phyloP scores from a whole-genome alignment of 2,113 vertebrate species.

The Tiliqua scincoides region DNA sequence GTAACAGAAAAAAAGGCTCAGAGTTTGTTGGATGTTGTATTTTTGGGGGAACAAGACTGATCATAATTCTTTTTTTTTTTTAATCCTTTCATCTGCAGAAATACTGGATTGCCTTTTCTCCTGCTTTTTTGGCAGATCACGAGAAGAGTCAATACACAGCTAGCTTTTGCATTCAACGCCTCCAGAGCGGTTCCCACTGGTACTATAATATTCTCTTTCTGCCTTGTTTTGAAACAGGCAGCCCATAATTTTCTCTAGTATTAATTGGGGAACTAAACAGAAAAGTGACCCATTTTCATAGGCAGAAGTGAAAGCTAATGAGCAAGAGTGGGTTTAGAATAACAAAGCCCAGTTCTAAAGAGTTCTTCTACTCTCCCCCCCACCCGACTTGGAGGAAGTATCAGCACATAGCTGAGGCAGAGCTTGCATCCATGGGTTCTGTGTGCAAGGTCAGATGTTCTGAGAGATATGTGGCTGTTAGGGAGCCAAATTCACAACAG shows the following conservation, averaged over 20 bases:
- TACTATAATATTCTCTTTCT: slow-evolving; percentile 12
- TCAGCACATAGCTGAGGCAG: neutral
- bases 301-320: neutral
- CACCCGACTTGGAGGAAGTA: neutral
- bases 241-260: neutral
- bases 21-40: neutral
- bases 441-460: neutral
- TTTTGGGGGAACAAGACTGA: neutral
- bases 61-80: neutral
- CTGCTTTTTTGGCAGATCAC: neutral
- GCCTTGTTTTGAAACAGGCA: slow-evolving; percentile 25
- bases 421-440: neutral
- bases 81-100: accelerated
- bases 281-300: neutral
- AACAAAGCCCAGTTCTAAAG: accelerated
- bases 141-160: slow-evolving; percentile 13
- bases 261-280: slow-evolving; percentile 6
- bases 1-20: neutral
- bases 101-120: neutral
- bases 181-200: slow-evolving; percentile 24
- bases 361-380: neutral
- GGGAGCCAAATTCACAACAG: neutral
- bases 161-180: neutral
- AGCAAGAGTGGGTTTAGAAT: slow-evolving; percentile 13
- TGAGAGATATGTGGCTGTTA: neutral